Conservation (phyloP, 2,113 vertebrate genomes). For the Hucho hucho region DNA sequence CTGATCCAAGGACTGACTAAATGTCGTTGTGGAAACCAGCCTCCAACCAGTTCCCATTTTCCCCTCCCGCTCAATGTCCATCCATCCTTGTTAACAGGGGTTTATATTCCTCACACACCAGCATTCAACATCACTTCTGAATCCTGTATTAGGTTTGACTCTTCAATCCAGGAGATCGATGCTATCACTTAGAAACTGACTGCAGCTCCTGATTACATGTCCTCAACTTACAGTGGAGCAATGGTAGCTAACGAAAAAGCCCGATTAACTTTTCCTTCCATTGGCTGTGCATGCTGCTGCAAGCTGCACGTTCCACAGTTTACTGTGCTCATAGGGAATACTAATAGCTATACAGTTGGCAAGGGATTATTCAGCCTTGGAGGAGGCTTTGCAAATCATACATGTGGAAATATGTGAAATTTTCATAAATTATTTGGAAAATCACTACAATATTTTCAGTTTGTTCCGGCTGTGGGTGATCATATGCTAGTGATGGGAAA, state of each 20-base stretch:
- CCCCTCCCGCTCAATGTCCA: conserved; percentile 33
- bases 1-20: background rate
- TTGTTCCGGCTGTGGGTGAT: background rate
- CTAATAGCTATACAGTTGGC: background rate
- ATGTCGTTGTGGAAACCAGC: background rate
- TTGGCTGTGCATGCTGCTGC: background rate
- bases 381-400: background rate
- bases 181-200: conserved; percentile 61
- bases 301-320: background rate
- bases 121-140: conserved; percentile 39
- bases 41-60: no score
- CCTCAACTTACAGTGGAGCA: conserved; percentile 58
- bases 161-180: conserved; percentile 70
- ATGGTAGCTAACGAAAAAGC: conserved; percentile 1
- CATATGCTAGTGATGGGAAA: background rate
- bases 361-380: background rate
- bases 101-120: conserved; percentile 26
- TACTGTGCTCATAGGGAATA: background rate
- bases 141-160: conserved; percentile 70
- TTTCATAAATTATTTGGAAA: conserved; percentile 4
- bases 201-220: conserved; percentile 67
- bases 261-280: conserved; percentile 4
- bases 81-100: conserved; percentile 62
- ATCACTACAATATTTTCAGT: no score
- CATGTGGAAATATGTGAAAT: background rate